Evolutionary conservation across 2,888 invertebrate genomes (phyloP), one percentile per base, ranked within the genome.

Genomic region (Brenthis ino): DNA sequence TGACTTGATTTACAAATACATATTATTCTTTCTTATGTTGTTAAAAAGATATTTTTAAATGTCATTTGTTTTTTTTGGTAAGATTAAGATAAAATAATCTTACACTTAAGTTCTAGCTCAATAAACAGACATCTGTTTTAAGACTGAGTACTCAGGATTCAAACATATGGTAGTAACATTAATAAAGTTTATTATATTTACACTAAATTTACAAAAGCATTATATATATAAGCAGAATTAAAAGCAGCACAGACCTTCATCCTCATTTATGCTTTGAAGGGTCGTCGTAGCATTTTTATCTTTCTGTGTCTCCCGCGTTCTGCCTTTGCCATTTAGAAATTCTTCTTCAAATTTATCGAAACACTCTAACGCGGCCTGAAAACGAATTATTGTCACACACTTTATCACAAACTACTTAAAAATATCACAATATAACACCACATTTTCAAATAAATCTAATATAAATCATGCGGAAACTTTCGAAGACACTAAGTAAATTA

Each of bases 211-310:
- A 8, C 0, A 37, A 8, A 37, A 8, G 1, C 1, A 37, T 37
- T 37, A 37, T 8, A 57, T 37, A 1, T 37, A 1, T 57, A 54
- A 57, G 4, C 48, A 24, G 1, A 6, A n/a, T 14, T 24, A 58
- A 20, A 64, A n/a, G 64, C 20, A 24, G 51, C 73, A 43, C 37
- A 77, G 82, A 89, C 92, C 86, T 75, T 88, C 91, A 67, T 88
- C 88, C 74, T 92, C 92, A 65, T 85, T 77, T 67, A 93, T 92
- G 74, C 89, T 88, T 75, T 91, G 86, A 69, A 92, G 87, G 28
- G 80, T 83, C 58, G 84, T 84, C 77, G 79, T 72, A 63, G 66
- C 77, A 71, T 78, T 84, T 79, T 86, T 89, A 55, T 87, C 86
- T 72, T 85, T 88, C n/a, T 77, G 77, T 4, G 74, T 63, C 65